Evolutionary conservation across 2,113 vertebrate species (phyloP).

Genomic region (Prietella phreatophila): DNA sequence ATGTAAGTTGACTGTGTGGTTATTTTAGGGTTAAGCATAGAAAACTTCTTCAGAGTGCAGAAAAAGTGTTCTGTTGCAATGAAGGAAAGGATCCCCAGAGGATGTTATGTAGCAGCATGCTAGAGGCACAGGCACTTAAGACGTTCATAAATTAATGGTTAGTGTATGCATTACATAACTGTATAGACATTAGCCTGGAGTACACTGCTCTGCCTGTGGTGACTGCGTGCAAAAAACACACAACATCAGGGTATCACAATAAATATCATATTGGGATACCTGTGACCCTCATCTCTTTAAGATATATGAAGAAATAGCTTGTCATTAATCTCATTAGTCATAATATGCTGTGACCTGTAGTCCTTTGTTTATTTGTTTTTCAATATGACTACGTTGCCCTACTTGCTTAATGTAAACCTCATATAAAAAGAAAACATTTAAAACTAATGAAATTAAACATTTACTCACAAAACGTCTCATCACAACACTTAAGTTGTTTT

Average conservation of each 20-base stretch:
- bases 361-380: background rate
- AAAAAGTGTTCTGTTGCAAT: background rate
- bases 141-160: constrained; percentile 43
- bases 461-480: background rate
- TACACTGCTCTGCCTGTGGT: background rate
- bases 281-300: background rate
- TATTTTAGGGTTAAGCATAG: background rate
- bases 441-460: background rate
- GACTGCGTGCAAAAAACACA: background rate
- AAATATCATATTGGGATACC: background rate
- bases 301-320: background rate
- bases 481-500: no score
- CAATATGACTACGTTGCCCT: background rate
- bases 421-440: background rate
- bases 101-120: constrained; percentile 59
- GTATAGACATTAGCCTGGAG: constrained; percentile 5
- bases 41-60: constrained; percentile 16
- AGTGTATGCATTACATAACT: constrained; percentile 37
- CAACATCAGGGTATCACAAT: background rate
- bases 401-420: background rate
- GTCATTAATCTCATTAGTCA: background rate
- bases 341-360: background rate
- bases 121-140: constrained; percentile 63
- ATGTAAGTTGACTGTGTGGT: background rate
- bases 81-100: constrained; percentile 51